Evolutionary conservation across 1,140 invertebrate species (phyloP), one percentile per base, ranked within the genome.

Genomic region (Drosophila virilis): DNA sequence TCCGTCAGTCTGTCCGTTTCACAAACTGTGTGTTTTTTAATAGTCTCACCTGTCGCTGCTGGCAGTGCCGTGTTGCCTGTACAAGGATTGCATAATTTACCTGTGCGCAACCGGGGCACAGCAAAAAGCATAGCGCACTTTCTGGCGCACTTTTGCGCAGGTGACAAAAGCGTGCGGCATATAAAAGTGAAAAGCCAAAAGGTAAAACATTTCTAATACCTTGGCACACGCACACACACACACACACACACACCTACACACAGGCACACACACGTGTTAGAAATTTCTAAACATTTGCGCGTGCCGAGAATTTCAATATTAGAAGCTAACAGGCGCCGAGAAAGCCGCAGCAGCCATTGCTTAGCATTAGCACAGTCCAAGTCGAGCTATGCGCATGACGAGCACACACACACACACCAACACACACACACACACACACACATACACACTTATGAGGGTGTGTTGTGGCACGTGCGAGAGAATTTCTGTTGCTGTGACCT

Each of bases 61-160:
- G 67, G 73, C 61, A 76, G 45, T 78, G 72, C 83, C 79, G 68
- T 73, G 32, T 22, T 65, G 64, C 72, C 54, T 48, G 69, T 76
- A 71, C 88, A 80, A 89, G 81, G 91, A 91, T 91, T 91, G 91
- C 90, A 91, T 91, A 91, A 91, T 91, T 91, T 91, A 91, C 91
- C 91, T 91, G 91, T 71, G 73, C 66, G 32, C 71, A 91, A 74
- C 84, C 81, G 91, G 91, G 73, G 77, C 66, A 8, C 91, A 91
- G 91, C 55, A 91, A 90, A 58, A 61, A 42, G n/a, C 46, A 57
- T 64, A 77, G 68, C 80, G 8, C 51, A 9, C 60, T 78, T 64
- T 48, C n/a, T 46, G 71, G 65, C 65, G 55, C 58, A 35, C 9
- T 43, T 70, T 67, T 50, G 62, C 74, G 45, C 85, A 89, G 84